Evolutionary conservation across 2,113 vertebrate species (phyloP).

Genomic region (Erythrolamprus reginae): DNA sequence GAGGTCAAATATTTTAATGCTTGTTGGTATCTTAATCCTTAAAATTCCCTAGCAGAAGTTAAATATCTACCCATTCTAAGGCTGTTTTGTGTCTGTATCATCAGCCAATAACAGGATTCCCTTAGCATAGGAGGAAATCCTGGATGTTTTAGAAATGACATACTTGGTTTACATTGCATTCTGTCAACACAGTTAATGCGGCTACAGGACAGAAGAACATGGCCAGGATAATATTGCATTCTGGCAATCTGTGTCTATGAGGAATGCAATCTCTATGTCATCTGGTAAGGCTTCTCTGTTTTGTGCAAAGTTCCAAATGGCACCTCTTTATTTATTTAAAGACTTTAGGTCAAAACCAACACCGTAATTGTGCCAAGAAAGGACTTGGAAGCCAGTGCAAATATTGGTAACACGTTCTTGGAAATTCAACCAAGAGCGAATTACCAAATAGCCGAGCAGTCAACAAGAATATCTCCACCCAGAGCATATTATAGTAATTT

Average conservation of each 20-base stretch:
- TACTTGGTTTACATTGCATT: constrained; percentile 30
- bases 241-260: constrained; percentile 21
- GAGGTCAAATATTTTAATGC: neutral
- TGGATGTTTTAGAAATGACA: constrained; percentile 22
- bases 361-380: neutral
- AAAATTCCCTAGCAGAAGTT: neutral
- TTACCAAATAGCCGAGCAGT: neutral
- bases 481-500: neutral
- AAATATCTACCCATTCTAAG: neutral
- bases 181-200: constrained; percentile 22
- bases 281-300: constrained; percentile 7
- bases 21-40: neutral
- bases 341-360: neutral
- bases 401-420: neutral
- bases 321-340: constrained; percentile 6
- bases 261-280: constrained; percentile 17
- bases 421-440: neutral
- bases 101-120: constrained; percentile 8
- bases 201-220: constrained; percentile 22
- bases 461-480: neutral
- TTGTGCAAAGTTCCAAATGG: constrained; percentile 14
- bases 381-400: neutral
- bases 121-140: constrained; percentile 23
- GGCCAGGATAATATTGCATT: constrained; percentile 27
- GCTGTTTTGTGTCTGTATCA: neutral